Conservation (phyloP, 2,888 invertebrate species). For the Netelia fuscicornis region DNA sequence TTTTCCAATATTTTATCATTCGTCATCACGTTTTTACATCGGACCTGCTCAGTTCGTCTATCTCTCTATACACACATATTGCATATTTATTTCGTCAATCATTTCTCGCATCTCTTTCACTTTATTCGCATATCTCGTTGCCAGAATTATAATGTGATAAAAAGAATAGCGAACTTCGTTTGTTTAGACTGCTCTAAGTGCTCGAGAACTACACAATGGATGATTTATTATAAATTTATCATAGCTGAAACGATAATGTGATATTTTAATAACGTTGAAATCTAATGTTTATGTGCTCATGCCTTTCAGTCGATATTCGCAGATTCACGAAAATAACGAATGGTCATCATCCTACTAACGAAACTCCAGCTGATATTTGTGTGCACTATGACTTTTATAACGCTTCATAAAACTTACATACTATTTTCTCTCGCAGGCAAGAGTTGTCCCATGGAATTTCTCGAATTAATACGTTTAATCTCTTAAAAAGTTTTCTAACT, state of each 20-base stretch:
- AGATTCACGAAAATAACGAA: background rate
- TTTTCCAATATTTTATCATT: background rate
- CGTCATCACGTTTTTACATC: too few species aligned
- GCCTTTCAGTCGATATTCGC: background rate
- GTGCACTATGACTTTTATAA: constrained; percentile 25
- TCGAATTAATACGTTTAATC: constrained; percentile 10
- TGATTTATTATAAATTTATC: background rate
- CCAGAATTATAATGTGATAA: background rate
- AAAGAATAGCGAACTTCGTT: background rate
- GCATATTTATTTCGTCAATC: too few species aligned
- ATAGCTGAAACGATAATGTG: background rate
- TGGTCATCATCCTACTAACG: constrained; percentile 12
- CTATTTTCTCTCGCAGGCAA: constrained; percentile 40
- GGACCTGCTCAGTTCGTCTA: too few species aligned
- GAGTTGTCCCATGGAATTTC: constrained; percentile 14
- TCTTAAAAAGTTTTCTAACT: background rate
- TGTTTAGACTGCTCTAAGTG: background rate
- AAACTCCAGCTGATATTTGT: constrained; percentile 27
- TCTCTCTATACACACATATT: too few species aligned
- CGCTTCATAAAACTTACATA: background rate
- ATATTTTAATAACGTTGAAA: background rate
- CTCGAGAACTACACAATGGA: background rate
- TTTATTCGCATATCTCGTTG: too few species aligned
- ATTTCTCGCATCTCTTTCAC: too few species aligned
- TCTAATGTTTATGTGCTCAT: background rate